These are phyloP conservation scores for Bactericera cockerelli DNA, from an alignment of 1,140 invertebrate genomes.

Conservation along the genomic window DNA sequence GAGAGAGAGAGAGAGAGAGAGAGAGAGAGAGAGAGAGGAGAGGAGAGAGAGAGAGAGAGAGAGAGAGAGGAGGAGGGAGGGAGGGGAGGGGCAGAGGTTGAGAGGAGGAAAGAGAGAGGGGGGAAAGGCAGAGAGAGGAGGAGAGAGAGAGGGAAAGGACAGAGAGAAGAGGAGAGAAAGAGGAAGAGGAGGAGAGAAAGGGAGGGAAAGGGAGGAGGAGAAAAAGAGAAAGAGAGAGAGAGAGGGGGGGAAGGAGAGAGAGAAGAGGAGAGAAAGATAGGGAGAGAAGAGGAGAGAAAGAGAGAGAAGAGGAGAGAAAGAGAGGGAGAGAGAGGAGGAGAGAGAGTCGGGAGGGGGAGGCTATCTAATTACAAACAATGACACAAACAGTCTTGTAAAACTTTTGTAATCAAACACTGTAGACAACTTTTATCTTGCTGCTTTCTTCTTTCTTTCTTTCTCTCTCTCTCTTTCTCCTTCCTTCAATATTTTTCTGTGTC, in stretches of 20 bases:
- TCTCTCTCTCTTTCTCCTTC: not conserved
- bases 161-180: too few relatives aligned
- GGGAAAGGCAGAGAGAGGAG: too few relatives aligned
- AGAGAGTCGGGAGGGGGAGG: too few relatives aligned
- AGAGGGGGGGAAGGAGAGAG: not conserved
- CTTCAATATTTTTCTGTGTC: too few relatives aligned
- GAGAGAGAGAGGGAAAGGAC: too few relatives aligned
- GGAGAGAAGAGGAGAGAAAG: not conserved
- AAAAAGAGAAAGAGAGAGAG: slow-evolving; percentile 13
- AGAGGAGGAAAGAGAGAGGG: too few relatives aligned
- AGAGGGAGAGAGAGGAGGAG: slow-evolving; percentile 12
- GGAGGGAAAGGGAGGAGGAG: not conserved
- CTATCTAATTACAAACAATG: not conserved
- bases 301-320: not conserved
- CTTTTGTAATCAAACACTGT: not conserved
- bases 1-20: too few relatives aligned
- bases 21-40: too few relatives aligned
- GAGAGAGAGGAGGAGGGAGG: too few relatives aligned
- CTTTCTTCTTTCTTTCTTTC: not conserved
- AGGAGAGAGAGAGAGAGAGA: too few relatives aligned
- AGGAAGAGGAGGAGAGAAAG: not conserved
- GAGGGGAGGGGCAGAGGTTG: too few relatives aligned
- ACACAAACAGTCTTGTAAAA: not conserved
- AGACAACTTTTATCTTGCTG: not conserved
- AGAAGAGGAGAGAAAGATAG: too few relatives aligned